Evolutionary conservation across 2,113 vertebrate genomes (phyloP).

Genomic region (Heloderma charlesbogerti): DNA sequence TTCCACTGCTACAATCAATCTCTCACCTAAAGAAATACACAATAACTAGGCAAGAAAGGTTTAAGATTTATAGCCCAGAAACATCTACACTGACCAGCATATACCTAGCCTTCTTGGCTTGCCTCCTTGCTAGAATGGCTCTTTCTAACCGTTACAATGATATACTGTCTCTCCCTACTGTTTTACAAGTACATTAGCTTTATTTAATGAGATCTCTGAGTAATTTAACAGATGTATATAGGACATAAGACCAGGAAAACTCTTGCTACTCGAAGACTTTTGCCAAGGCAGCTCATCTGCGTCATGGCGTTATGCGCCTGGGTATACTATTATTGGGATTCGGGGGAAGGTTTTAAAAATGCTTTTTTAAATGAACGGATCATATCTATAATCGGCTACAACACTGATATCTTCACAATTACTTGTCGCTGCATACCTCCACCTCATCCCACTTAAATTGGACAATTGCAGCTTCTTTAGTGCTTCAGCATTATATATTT

Average conservation of each 20-base stretch:
- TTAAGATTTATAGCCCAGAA: constrained; percentile 97
- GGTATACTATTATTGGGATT: constrained; percentile 70
- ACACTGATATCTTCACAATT: constrained; percentile 34
- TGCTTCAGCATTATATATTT: constrained; percentile 44
- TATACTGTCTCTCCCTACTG: constrained; percentile 97
- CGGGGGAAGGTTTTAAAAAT: constrained; percentile 69
- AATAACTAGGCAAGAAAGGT: constrained; percentile 98
- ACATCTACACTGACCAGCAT: constrained; percentile 98
- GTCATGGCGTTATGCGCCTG: constrained; percentile 56
- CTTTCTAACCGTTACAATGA: constrained; percentile 94
- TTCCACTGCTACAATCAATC: constrained; percentile 99
- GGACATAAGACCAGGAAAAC: constrained; percentile 86
- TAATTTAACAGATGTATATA: constrained; percentile 95
- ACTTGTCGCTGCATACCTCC: neutral
- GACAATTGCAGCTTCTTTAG: constrained; percentile 48
- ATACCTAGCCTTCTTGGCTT: constrained; percentile 89
- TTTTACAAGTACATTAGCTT: constrained; percentile 99
- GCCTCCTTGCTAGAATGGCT: constrained; percentile 85
- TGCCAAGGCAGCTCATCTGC: constrained; percentile 77
- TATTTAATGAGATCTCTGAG: constrained; percentile 98
- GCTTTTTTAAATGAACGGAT: constrained; percentile 63
- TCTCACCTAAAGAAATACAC: constrained; percentile 99
- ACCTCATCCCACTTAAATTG: constrained; percentile 20
- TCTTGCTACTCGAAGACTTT: constrained; percentile 82
- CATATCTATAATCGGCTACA: constrained; percentile 60